Conservation (phyloP, 2,113 vertebrate genomes). For the Stegostoma tigrinum region DNA sequence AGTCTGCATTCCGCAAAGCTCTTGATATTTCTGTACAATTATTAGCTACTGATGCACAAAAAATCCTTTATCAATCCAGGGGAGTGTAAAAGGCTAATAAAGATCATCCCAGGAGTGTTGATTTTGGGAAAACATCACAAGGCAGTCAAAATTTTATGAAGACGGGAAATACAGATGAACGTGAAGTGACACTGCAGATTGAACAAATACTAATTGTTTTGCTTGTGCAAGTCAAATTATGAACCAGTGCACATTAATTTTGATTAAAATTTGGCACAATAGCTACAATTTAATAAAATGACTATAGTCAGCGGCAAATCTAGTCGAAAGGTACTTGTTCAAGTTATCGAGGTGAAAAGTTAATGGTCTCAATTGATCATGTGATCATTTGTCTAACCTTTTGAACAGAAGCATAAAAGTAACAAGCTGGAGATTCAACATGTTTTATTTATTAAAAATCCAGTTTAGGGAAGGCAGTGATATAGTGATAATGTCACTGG, state of each 20-base stretch:
- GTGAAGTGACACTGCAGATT: not conserved
- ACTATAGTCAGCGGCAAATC: not conserved
- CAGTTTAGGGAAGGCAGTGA: too few relatives aligned
- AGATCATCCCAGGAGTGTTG: not conserved
- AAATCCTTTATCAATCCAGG: not conserved
- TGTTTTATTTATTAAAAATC: not conserved
- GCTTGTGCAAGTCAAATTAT: not conserved
- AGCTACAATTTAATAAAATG: not conserved
- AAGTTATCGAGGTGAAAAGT: not conserved
- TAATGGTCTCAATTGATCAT: not conserved
- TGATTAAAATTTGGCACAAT: not conserved
- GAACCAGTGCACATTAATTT: not conserved
- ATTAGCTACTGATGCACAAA: not conserved
- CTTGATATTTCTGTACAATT: not conserved
- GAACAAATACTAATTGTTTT: not conserved
- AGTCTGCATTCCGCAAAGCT: slow-evolving; percentile 20
- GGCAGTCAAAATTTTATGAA: not conserved
- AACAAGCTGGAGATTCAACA: not conserved
- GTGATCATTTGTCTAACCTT: not conserved
- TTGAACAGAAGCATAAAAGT: not conserved
- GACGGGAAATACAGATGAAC: not conserved
- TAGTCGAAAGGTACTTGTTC: not conserved
- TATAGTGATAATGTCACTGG: too few relatives aligned
- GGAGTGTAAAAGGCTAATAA: not conserved
- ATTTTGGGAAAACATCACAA: not conserved